Evolutionary conservation across 1,140 invertebrate genomes (phyloP), one percentile per base, ranked within the genome.

Genomic region (Meloidogyne exigua): DNA sequence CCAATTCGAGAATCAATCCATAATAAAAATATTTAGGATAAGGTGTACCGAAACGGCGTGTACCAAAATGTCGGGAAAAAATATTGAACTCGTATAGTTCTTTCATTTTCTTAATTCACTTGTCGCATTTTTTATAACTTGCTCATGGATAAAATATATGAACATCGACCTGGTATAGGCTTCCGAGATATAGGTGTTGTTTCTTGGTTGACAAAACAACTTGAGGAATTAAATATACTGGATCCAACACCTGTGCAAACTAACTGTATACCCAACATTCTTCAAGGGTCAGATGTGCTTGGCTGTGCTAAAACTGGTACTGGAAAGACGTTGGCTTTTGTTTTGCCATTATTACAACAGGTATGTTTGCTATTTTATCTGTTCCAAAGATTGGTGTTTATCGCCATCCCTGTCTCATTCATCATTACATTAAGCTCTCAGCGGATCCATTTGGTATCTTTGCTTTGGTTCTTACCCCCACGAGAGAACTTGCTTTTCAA

Each of bases 221-320:
- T 80, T 18, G 73, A 81, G 18, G 79, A 80, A 44, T 69, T 82
- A 32, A 81, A 75, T 62, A 26, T 80, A 36, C 44, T 44, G 21
- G 63, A 28, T 21, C 79, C 79, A 0, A 80, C 79, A 5, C 80
- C 79, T 28, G 79, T 80, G 3, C 79, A 80, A 39, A 13, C 36
- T 28, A 78, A 72, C n/a, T 84, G 83, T 66, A 87, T 86, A 36
- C 85, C 85, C 11, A 76, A 80, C 66, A 78, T 86, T 57, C 77
- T 86, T 23, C 68, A 76, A 4, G 86, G 86, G 1, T 63, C 76
- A 28, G 86, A 86, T 81, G 85, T 87, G 21, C 68, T 86, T 1
- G 85, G 85, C 11, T 87, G 86, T 75, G 82, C 85, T 15, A 87
- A 88, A 62, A 86, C 85, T 23, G 85, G 85, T 18, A 81, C 80